Evolutionary conservation across 1,140 invertebrate genomes (phyloP).

Genomic region (Carposina sasakii): DNA sequence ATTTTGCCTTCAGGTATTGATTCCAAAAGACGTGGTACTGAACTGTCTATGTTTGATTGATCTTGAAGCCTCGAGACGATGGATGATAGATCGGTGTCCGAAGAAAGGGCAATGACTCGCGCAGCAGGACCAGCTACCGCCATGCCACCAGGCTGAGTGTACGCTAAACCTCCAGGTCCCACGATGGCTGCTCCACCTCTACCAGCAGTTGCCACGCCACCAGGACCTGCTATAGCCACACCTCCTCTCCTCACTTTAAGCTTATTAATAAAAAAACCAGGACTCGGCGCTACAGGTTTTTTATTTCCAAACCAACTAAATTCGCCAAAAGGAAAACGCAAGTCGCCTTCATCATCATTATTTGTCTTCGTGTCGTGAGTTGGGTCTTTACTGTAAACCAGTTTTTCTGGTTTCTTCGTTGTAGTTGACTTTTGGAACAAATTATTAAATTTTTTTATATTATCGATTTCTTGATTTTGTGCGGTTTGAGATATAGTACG

Average conservation of each 20-base stretch:
- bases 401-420: constrained; percentile 29
- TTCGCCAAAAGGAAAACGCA: constrained; percentile 46
- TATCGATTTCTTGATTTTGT: constrained; percentile 28
- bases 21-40: constrained; percentile 44
- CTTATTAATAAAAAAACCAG: constrained; percentile 78
- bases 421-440: constrained; percentile 34
- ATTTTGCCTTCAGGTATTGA: constrained; percentile 74
- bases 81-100: constrained; percentile 69
- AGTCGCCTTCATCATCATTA: constrained; percentile 31
- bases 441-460: constrained; percentile 32
- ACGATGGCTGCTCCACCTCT: constrained; percentile 83
- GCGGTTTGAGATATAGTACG: constrained; percentile 29
- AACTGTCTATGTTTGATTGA: constrained; percentile 40
- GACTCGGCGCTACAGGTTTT: constrained; percentile 46
- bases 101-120: constrained; percentile 75
- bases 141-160: constrained; percentile 78
- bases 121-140: constrained; percentile 81
- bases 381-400: constrained; percentile 15
- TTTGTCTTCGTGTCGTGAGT: constrained; percentile 32
- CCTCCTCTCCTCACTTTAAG: constrained; percentile 79
- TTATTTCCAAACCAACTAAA: constrained; percentile 51
- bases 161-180: constrained; percentile 80
- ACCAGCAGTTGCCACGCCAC: constrained; percentile 81
- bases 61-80: constrained; percentile 41
- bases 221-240: constrained; percentile 82